A percentile compares a stretch with the other conserved stretches of the same genome.
These are phyloP conservation scores for Dryadula phaetusa DNA, from an alignment of 2,888 invertebrate genomes.

Conservation along the genomic window DNA sequence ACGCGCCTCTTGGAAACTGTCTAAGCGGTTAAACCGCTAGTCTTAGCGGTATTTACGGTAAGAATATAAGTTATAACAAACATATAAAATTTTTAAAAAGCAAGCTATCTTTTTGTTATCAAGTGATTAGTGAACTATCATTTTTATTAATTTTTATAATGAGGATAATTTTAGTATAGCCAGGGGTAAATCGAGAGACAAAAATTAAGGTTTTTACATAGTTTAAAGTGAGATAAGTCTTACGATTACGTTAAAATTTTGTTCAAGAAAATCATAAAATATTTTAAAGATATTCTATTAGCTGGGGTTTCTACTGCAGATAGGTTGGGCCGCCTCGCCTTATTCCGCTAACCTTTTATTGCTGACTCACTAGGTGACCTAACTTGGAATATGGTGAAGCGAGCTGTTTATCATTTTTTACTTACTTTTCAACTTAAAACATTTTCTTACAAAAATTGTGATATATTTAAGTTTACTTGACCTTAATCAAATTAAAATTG, in stretches of 20 bases:
- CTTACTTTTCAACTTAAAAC: no score
- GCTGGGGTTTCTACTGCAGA: constrained; percentile 30
- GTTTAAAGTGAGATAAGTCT: background rate
- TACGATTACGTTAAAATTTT: background rate
- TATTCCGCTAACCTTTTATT: constrained; percentile 58
- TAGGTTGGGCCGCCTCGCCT: constrained; percentile 46
- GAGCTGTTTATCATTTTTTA: constrained; percentile 49
- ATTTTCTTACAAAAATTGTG: background rate
- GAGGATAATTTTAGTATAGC: no score
- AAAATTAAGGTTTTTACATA: no score
- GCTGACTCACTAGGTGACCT: constrained; percentile 66
- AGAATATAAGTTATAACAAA: no score
- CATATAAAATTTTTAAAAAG: no score
- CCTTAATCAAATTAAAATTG: background rate
- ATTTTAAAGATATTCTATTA: constrained; percentile 24
- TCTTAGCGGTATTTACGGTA: no score
- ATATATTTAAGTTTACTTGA: background rate
- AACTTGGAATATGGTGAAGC: constrained; percentile 46
- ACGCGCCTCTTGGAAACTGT: no score
- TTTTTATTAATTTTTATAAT: no score
- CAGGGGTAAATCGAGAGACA: no score
- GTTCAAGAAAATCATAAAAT: constrained; percentile 13
- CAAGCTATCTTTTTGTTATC: no score
- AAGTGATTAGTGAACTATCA: no score
- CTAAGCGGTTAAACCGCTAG: no score